phyloP scores from a whole-genome alignment of 2,113 vertebrate genomes.

The Crotalus viridis region DNA sequence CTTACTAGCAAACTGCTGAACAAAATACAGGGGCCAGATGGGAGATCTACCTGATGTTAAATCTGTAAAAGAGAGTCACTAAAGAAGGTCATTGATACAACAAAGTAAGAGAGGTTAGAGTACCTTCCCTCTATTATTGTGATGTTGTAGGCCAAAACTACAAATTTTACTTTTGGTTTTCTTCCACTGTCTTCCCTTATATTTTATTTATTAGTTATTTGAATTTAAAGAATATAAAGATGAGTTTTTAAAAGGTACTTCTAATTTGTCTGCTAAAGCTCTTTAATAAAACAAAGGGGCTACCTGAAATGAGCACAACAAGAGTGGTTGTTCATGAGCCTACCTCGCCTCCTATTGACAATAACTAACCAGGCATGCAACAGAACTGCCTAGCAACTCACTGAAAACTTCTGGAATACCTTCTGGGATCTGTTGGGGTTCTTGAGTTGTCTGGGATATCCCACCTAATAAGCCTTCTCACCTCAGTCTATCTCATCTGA shows the following conservation, averaged over 20 bases:
- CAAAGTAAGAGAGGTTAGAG: background rate
- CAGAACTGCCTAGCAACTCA: background rate
- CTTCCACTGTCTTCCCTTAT: background rate
- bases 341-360: background rate
- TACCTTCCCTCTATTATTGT: background rate
- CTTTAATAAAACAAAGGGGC: background rate
- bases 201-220: background rate
- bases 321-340: background rate
- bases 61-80: background rate
- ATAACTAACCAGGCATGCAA: background rate
- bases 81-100: background rate
- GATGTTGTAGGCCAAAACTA: background rate
- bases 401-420: background rate
- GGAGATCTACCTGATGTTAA: background rate
- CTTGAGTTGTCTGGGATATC: background rate
- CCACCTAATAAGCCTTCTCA: background rate
- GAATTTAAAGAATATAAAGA: background rate
- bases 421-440: background rate
- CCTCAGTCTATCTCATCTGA: background rate
- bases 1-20: background rate
- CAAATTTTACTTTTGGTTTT: background rate
- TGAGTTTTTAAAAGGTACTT: background rate
- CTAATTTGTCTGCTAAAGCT: background rate
- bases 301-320: background rate
- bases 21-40: background rate